Base-by-base conservation (phyloP, 2,113 vertebrate species). In the Ictalurus punctatus region DNA sequence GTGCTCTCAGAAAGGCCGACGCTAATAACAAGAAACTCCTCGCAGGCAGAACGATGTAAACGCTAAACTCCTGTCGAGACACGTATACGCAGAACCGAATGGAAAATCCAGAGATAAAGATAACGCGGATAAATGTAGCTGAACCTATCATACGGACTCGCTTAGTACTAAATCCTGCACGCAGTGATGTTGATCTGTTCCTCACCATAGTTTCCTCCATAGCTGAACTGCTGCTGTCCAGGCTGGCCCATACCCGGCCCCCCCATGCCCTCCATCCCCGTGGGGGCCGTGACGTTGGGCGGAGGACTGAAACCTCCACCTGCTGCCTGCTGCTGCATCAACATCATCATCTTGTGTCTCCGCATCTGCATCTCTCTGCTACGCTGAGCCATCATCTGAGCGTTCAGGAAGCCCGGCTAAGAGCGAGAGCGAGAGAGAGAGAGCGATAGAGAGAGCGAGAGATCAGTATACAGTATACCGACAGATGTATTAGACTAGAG, bases 321-420 rank as follows among this genome's bases (percentile, higher is more conserved):
- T 94, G 97, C 86, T 87, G 91, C 92, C 86, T 56, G 93, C 89
- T 63, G 97, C 84, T 97, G 97, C 95, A 98, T 97, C 92, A 99
- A 93, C 95, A 98, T 95, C 63, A 97, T 96, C 96, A 98, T 96
- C 89, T 96, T 95, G 93, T 98, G 97, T 90, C 97, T 97, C 88
- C 96, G 96, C 73, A 76, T 98, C 86, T 95, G 92, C 93, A 98
- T 93, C 94, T 99, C 98, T 91, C 98, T 95, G 92, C 94, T 98
- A 83, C 97, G 96, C 94, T 99, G 98, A 79, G 97, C 97, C 71
- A 98, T 96, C 97, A 99, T 98, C 94, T 99, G 98, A 86, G 98
- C 96, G 12, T 97, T 99, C 86, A 99, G 95, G 94, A 98, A 98
- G 89, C 96, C 95, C 91, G 98, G 95, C 96, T 97, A 48, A 16